Evolutionary conservation across 2,888 invertebrate species (phyloP).

Genomic region (Cosmia trapezina): DNA sequence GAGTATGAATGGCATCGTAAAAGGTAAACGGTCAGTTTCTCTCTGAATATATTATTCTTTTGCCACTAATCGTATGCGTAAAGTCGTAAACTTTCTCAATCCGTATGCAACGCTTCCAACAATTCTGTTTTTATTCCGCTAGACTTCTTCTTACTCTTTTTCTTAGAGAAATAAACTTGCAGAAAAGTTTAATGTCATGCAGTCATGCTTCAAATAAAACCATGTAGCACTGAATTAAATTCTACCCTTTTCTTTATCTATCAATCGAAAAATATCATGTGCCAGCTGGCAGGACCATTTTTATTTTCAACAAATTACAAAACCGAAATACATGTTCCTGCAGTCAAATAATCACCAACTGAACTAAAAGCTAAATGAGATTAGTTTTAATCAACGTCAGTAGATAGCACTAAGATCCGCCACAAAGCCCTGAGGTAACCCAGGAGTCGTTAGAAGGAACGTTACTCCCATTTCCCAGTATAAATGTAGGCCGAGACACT

Average conservation of each 20-base stretch:
- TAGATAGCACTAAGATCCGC: slow-evolving; percentile 41
- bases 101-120: slow-evolving; percentile 42
- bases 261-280: not conserved
- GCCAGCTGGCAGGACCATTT: not conserved
- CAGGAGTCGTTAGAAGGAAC: slow-evolving; percentile 54
- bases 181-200: slow-evolving; percentile 27
- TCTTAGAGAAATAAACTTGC: slow-evolving; percentile 35
- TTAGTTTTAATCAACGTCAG: slow-evolving; percentile 64
- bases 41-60: slow-evolving; percentile 59
- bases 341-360: slow-evolving; percentile 19
- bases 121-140: slow-evolving; percentile 37
- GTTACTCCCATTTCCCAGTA: slow-evolving; percentile 60
- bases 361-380: slow-evolving; percentile 42
- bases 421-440: slow-evolving; percentile 57
- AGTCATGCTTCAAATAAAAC: slow-evolving; percentile 12
- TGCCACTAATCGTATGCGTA: slow-evolving; percentile 61
- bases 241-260: not conserved
- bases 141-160: slow-evolving; percentile 40
- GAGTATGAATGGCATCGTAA: slow-evolving; percentile 59
- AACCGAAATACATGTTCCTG: not conserved
- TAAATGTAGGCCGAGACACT: slow-evolving; percentile 37
- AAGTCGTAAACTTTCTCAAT: slow-evolving; percentile 60
- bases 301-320: not conserved
- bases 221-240: not conserved
- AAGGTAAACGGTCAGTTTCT: slow-evolving; percentile 65